These are phyloP conservation scores for Proctacanthus coquilletti DNA, from an alignment of 1,140 invertebrate genomes.

Conservation along the genomic window DNA sequence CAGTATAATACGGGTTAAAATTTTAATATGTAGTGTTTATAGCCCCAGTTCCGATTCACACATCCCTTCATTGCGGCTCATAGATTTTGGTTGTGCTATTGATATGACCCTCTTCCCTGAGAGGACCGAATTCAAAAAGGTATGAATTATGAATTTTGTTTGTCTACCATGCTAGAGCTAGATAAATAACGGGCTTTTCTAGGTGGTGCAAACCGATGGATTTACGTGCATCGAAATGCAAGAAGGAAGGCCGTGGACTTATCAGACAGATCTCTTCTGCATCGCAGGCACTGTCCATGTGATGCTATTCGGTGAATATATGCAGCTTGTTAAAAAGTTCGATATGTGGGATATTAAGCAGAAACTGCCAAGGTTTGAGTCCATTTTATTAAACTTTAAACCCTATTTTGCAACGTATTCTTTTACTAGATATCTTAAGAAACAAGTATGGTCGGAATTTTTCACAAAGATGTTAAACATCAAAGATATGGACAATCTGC, in stretches of 20 bases:
- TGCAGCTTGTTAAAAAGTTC: conserved; percentile 41
- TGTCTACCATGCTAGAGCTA: neutral
- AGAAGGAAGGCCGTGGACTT: conserved; percentile 76
- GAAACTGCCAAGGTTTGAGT: conserved; percentile 32
- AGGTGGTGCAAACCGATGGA: conserved; percentile 42
- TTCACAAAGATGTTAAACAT: conserved; percentile 51
- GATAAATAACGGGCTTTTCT: neutral
- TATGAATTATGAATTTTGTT: conserved; percentile 7
- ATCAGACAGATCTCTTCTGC: conserved; percentile 84
- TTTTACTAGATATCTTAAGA: conserved; percentile 41
- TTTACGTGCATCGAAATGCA: conserved; percentile 81
- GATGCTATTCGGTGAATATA: conserved; percentile 74
- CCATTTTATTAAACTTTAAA: neutral
- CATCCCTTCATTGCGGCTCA: conserved; percentile 55
- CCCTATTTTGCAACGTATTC: neutral
- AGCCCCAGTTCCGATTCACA: conserved; percentile 40
- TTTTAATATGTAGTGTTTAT: conserved; percentile 6
- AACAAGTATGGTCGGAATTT: conserved; percentile 47
- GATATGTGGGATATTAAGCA: conserved; percentile 38
- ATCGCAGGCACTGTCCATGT: conserved; percentile 77
- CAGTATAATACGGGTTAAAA: conserved; percentile 2
- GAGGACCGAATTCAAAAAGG: conserved; percentile 60
- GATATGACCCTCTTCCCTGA: conserved; percentile 75
- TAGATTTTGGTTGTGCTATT: conserved; percentile 79
- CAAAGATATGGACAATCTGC: conserved; percentile 45